Evolutionary conservation across 2,113 vertebrate species (phyloP), one percentile per base, ranked within the genome.

Genomic region (Kryptolebias marmoratus): DNA sequence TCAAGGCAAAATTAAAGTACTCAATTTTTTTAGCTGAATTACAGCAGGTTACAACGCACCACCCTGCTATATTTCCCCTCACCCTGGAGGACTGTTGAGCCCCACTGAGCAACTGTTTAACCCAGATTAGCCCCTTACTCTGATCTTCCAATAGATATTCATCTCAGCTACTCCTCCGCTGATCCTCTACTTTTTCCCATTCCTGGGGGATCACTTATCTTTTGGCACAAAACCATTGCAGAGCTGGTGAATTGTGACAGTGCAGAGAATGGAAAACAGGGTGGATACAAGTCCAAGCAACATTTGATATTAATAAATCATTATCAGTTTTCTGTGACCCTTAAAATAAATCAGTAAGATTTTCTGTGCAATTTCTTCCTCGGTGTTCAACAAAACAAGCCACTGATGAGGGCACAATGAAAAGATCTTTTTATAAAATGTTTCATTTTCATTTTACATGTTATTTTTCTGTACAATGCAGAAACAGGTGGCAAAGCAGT

Each of bases 81-180:
- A 71, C 50, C 68, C 74, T 32, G 11, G 42, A 72, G 70, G 56
- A 63, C 68, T 68, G 79, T 64, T 75, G 64, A 83, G 80, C 73
- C 69, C 73, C 30, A 31, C 75, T 45, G 68, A 87, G 72, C 81
- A 80, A 64, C 74, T 53, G 31, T 88, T 92, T 90, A 89, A 85
- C 82, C 79, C 80, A 87, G 80, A 90, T 92, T 87, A 89, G 79
- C 72, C 75, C 69, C 59, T 10, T 36, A 55, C 79, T 84, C 75
- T 89, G 91, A 92, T 88, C 81, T 79, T 42, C 58, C 32, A 53
- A 86, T 82, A 88, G 86, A 90, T 89, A 89, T 91, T 87, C 83
- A 79, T 76, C 79, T 87, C 84, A 84, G 81, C 74, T 73, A 68
- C 77, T 86, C 65, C 73, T 80, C 62, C 18, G 11, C 79, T 85